Percentiles rank a stretch among this genome's conserved stretches.
Evolutionary conservation across 2,888 invertebrate species (phyloP).

Genomic region (Polydrusus cervinus): DNA sequence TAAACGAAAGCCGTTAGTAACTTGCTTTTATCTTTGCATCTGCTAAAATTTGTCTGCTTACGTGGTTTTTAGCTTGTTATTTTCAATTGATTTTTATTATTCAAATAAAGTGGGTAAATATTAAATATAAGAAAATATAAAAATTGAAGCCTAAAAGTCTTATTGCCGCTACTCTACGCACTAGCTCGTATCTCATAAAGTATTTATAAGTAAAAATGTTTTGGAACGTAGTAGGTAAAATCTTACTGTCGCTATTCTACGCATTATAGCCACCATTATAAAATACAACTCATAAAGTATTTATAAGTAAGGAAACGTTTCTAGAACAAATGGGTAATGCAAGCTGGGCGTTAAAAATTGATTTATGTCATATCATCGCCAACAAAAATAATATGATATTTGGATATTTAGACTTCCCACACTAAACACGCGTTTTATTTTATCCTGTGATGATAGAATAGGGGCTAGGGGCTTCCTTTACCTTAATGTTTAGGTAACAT

Average conservation of each 20-base stretch:
- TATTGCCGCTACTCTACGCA: too few species aligned
- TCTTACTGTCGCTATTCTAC: too few species aligned
- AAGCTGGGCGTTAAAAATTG: neutral
- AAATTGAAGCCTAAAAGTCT: neutral
- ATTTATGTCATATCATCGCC: neutral
- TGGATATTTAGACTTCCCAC: too few species aligned
- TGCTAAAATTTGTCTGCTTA: neutral
- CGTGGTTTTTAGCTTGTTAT: neutral
- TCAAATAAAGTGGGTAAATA: slow-evolving; percentile 2
- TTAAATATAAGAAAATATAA: neutral
- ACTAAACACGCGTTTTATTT: too few species aligned
- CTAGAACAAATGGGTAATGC: neutral
- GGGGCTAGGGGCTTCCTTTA: too few species aligned
- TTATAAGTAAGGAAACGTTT: neutral
- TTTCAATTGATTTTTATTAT: slow-evolving; percentile 2
- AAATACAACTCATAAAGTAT: neutral
- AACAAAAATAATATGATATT: too few species aligned
- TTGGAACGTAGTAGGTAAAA: too few species aligned
- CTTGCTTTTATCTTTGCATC: neutral
- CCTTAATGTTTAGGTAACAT: too few species aligned
- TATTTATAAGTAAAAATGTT: neutral
- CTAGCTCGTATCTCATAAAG: neutral
- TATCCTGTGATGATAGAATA: too few species aligned
- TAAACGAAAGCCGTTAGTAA: neutral
- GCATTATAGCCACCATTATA: too few species aligned